Base-by-base conservation (phyloP, 2,113 vertebrate species). In the Pseudois nayaur region DNA sequence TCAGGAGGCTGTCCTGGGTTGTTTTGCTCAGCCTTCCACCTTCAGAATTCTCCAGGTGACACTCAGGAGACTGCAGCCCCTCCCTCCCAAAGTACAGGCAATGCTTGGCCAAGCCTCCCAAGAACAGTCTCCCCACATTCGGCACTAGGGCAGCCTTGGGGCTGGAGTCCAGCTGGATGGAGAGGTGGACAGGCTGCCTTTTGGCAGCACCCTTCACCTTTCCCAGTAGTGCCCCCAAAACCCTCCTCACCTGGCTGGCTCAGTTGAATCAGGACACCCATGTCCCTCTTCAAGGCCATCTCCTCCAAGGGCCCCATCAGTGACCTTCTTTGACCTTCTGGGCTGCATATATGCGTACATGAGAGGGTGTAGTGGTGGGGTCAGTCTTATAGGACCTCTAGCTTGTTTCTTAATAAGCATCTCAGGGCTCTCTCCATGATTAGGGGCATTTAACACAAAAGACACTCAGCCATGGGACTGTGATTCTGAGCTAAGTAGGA, bases 331-430 rank as follows among this genome's bases (percentile, higher is more conserved):
- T 84, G 87, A 88, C 5, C 67, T 88, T 76, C 64, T 81, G 27
- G 21, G 45, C 36, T 55, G 15, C 31, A 3, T 67, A 19, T 48
- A 19, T 25, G n/a, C 6, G 0, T 45, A 19, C 40, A 19, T 25
- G n/a, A 50, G 43, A 31, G 50, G 19, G 12, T 59, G n/a, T 9
- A 16, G 31, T 54, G 33, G 36, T 33, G 4, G 31, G 29, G 0
- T 21, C 9, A 7, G 25, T 17, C 25, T 76, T 81, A 27, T 3
- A 9, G 87, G 59, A 59, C 21, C 29, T 33, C 23, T 67, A 45
- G 43, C 23, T 92, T 55, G 11, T 87, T 92, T 94, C 93, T 86
- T 57, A 87, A 15, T 40, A 25, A 89, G 54, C 13, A 60, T 36
- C 50, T 67, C 33, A 5, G 15, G 43, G 21, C 57, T 92, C 85